Percentiles rank a stretch among this genome's conserved stretches.
phyloP scores from a whole-genome alignment of 1,140 invertebrate species.

The Bombus haemorrhoidalis region DNA sequence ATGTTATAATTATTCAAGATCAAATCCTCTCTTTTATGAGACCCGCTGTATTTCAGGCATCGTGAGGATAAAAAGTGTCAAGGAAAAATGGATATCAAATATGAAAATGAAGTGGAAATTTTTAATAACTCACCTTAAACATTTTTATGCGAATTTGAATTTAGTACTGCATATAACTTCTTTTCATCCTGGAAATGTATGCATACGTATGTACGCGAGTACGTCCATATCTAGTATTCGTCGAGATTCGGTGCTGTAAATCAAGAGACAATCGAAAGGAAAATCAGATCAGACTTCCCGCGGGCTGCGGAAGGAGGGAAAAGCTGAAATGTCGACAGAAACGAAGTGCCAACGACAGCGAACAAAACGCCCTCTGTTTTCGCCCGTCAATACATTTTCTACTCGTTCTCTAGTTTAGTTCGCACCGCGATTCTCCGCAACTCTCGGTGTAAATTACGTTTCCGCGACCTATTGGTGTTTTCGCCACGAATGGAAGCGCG shows the following conservation, averaged over 20 bases:
- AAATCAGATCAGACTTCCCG: conserved; percentile 48
- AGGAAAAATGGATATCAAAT: no score
- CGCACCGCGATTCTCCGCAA: neutral
- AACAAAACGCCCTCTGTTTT: conserved; percentile 35
- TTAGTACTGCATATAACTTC: no score
- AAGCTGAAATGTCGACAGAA: conserved; percentile 9
- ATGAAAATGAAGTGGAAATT: no score
- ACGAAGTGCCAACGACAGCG: conserved; percentile 43
- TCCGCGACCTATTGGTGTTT: conserved; percentile 37
- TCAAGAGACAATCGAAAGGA: conserved; percentile 53
- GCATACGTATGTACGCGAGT: neutral
- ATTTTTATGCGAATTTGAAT: no score
- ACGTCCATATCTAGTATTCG: neutral
- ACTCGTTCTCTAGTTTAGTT: neutral
- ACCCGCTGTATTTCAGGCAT: no score
- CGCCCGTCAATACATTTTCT: conserved; percentile 29
- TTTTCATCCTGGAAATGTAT: neutral
- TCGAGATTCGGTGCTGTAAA: conserved; percentile 10
- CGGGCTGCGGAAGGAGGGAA: no score
- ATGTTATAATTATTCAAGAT: no score
- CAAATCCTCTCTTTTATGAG: no score
- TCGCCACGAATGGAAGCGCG: conserved; percentile 10
- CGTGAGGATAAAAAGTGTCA: no score
- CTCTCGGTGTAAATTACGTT: conserved; percentile 59
- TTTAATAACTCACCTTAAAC: no score